Base-by-base conservation (phyloP, 2,113 vertebrate genomes). In the Sceloporus tristichus region DNA sequence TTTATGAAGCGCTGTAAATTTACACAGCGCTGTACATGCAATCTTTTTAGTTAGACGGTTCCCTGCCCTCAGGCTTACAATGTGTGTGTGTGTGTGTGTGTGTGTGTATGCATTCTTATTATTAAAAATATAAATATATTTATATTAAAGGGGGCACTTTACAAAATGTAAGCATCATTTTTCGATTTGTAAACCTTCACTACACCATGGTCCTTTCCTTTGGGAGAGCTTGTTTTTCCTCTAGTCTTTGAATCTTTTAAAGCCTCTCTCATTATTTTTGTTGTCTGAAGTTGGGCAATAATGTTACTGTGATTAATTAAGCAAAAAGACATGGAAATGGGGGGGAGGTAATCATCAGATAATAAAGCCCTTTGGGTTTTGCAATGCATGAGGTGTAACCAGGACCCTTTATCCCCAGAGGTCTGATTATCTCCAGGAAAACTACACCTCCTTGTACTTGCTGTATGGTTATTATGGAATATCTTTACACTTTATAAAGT, bases 261-360 rank as follows among this genome's bases (percentile, higher is more conserved):
- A 97, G 93, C 92, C 91, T 92, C 93, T 96, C 96, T 97, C 96
- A 96, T 97, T 97, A 97, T 97, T 96, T 96, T 96, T 97, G 97
- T 96, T 97, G 95, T 97, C 96, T 97, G 97, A 97, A 97, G 95
- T 97, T 94, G 95, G 92, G 95, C 96, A 96, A 96, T 96, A 96
- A 96, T 88, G n/a, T 97, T 95, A 95, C 95, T 96, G 94, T 97
- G 96, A 97, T 97, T 97, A 97, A 97, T 97, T 97, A 97, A 96
- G 96, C 96, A 97, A 97, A 96, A 97, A 96, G 95, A 95, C 94
- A 95, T 88, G 79, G 92, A 94, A 93, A 96, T 93, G 91, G 95
- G 94, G 95, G 94, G 95, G 94, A 91, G 94, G 95, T 96, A 97
- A 96, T 95, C 95, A 96, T 96, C 93, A 94, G 95, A 96, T 97